Evolutionary conservation across 2,888 invertebrate genomes (phyloP), one percentile per base, ranked within the genome.

Genomic region (Idaea straminata): DNA sequence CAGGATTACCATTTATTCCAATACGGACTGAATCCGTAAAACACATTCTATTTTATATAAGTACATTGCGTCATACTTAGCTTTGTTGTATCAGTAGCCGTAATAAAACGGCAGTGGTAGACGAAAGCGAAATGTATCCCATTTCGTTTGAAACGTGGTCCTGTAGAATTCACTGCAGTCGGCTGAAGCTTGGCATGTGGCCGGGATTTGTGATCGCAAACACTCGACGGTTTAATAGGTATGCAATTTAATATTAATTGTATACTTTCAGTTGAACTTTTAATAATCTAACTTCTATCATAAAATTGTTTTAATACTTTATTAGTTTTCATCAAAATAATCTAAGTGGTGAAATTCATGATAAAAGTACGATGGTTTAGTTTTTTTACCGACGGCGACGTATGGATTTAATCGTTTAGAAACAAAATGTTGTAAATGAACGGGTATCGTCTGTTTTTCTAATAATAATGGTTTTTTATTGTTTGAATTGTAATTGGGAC

Each of bases 1-100:
- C 76, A 68, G 84, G 84, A 83, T 87, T 85, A 86, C 76, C 77
- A 70, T 78, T 77, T 74, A 82, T 77, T 76, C 76, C 75, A 61
- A 71, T 62, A 68, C 61, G 66, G 66, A 59, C 60, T 59, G 59
- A 59, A 61, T 62, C 63, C 69, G 70, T 68, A 57, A 16, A 4
- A 34, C 74, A 69, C 59, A 63, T 64, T 34, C 35, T 62, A 57
- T 25, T 59, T 16, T 36, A 15, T 59, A 57, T 80, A n/a, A n/a
- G n/a, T n/a, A 66, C 81, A 81, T 76, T 79, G 74, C 81, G 63
- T 66, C 62, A 68, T 62, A 16, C 57, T 68, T 64, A 62, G 57
- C 60, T 61, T 36, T 60, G n/a, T 16, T 58, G 38, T 58, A 62
- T 62, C 59, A 57, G 61, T 57, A 59, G 36, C n/a, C 16, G 25